phyloP scores from a whole-genome alignment of 2,797 vertebrate genomes.

The Botia almorhae region DNA sequence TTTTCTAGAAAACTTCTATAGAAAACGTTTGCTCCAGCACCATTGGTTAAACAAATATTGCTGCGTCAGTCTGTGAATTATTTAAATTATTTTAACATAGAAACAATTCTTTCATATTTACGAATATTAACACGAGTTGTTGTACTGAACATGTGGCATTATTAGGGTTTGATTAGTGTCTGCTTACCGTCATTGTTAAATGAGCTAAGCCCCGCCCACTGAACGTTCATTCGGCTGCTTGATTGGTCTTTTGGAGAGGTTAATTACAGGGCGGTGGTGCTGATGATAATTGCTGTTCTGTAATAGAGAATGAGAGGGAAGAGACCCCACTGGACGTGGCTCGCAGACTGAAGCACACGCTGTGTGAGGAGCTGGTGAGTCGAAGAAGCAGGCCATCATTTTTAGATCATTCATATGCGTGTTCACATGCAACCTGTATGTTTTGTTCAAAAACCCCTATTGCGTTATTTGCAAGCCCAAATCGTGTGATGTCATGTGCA shows the following conservation, averaged over 20 bases:
- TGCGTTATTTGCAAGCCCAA: background rate
- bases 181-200: background rate
- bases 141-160: background rate
- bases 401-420: background rate
- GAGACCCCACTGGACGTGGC: slow-evolving; percentile 81
- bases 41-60: no score
- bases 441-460: background rate
- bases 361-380: slow-evolving; percentile 85
- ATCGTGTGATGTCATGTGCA: slow-evolving; percentile 6
- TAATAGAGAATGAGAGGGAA: slow-evolving; percentile 80
- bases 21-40: no score
- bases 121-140: background rate
- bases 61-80: no score
- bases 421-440: background rate
- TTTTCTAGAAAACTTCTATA: no score
- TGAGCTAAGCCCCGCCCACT: background rate
- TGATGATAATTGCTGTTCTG: slow-evolving; percentile 40
- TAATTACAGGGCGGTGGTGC: slow-evolving; percentile 1
- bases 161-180: background rate
- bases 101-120: background rate
- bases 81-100: no score
- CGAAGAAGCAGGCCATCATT: background rate
- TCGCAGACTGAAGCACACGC: slow-evolving; percentile 74
- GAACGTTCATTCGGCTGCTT: background rate
- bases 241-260: background rate